Evolutionary conservation across 2,113 vertebrate genomes (phyloP).

Genomic region (Mellivora capensis): DNA sequence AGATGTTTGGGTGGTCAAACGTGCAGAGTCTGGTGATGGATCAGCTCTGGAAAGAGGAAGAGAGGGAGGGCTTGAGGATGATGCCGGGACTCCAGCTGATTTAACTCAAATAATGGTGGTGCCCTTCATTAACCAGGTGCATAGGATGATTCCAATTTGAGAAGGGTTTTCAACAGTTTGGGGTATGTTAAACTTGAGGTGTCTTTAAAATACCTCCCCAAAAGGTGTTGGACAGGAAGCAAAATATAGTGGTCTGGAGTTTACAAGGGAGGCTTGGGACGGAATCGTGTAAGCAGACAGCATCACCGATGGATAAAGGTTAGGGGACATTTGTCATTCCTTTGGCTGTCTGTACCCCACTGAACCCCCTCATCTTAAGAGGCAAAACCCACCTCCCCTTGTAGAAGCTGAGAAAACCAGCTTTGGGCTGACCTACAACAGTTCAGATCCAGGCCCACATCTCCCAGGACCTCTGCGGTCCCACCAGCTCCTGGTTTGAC

Average conservation of each 20-base stretch:
- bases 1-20: background rate
- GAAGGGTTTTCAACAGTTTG: background rate
- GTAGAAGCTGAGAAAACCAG: background rate
- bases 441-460: background rate
- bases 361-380: background rate
- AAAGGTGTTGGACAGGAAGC: background rate
- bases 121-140: background rate
- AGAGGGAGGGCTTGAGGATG: fast-evolving
- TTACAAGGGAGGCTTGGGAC: background rate
- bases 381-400: background rate
- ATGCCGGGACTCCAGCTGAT: background rate
- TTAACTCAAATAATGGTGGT: background rate
- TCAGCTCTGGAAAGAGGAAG: background rate
- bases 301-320: background rate
- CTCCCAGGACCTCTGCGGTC: background rate
- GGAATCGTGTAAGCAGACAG: background rate
- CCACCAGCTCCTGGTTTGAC: background rate
- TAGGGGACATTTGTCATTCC: background rate
- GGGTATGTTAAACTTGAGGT: background rate
- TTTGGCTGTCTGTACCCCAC: background rate
- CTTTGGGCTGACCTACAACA: background rate
- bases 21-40: background rate
- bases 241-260: background rate
- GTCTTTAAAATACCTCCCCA: background rate
- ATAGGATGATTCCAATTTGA: background rate